These are phyloP conservation scores for Archocentrus centrarchus DNA, from an alignment of 2,113 vertebrate genomes.

Conservation along the genomic window DNA sequence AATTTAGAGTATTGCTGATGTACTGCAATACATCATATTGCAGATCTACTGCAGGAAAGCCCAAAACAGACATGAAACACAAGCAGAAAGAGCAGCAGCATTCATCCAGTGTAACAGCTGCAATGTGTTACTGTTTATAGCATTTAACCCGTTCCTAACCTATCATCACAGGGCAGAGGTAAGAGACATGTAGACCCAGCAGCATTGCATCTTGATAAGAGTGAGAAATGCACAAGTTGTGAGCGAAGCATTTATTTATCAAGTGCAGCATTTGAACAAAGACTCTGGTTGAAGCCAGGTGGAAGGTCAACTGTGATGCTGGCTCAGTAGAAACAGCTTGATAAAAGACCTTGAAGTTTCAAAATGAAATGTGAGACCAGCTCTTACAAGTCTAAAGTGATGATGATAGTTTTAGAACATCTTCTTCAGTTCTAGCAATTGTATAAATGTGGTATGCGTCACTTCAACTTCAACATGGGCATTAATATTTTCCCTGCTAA, in stretches of 20 bases:
- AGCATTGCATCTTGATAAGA: neutral
- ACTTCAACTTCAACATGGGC: neutral
- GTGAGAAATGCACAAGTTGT: neutral
- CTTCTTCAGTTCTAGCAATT: neutral
- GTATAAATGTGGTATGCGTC: neutral
- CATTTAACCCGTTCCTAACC: neutral
- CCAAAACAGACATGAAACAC: neutral
- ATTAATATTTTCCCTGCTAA: neutral
- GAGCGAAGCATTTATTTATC: neutral
- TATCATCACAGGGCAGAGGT: neutral
- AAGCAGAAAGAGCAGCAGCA: neutral
- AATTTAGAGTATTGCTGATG: neutral
- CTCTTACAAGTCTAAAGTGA: neutral
- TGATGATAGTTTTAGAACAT: neutral
- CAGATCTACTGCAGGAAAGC: neutral
- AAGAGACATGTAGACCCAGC: neutral
- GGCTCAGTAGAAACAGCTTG: neutral
- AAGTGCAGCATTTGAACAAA: neutral
- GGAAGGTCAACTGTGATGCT: neutral
- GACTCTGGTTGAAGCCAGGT: neutral
- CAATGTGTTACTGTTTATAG: constrained; percentile 1
- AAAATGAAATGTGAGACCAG: neutral
- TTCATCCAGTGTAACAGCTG: neutral
- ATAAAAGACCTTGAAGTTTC: neutral
- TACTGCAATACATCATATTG: neutral